A percentile compares a stretch with the other conserved stretches of the same genome.
phyloP scores from a whole-genome alignment of 2,888 invertebrate genomes.

The Eupithecia centaureata region DNA sequence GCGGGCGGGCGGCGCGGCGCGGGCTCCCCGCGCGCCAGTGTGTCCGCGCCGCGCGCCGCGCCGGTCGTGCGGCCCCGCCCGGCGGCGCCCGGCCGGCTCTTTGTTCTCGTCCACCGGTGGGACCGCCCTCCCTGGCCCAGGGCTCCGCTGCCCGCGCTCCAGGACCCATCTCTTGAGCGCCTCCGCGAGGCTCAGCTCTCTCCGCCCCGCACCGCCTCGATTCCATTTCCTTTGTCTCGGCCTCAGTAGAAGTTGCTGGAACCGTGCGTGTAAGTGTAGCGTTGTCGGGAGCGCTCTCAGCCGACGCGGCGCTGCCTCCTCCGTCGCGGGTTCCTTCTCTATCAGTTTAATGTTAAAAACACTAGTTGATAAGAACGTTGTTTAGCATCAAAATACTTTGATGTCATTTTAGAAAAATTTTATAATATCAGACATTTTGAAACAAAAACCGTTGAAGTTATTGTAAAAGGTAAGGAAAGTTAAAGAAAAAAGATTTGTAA shows the following conservation, averaged over 20 bases:
- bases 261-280: conserved; percentile 43
- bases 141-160: neutral
- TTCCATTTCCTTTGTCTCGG: conserved; percentile 35
- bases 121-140: neutral
- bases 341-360: conserved; percentile 40
- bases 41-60: conserved; percentile 55
- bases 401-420: conserved; percentile 34
- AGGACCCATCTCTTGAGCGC: neutral
- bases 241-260: conserved; percentile 47
- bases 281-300: conserved; percentile 37
- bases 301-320: conserved; percentile 35
- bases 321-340: conserved; percentile 37
- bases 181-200: neutral
- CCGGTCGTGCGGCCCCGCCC: conserved; percentile 57
- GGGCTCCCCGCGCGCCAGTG: conserved; percentile 79
- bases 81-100: conserved; percentile 78
- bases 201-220: neutral
- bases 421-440: neutral
- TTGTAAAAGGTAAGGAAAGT: conserved; percentile 28
- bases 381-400: conserved; percentile 31
- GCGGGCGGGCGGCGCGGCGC: conserved; percentile 65
- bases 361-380: conserved; percentile 38
- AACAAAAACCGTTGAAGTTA: conserved; percentile 8
- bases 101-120: conserved; percentile 66
- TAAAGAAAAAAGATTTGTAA: too few species aligned